phyloP scores from a whole-genome alignment of 2,888 invertebrate genomes.

The Apotomis turbidana region DNA sequence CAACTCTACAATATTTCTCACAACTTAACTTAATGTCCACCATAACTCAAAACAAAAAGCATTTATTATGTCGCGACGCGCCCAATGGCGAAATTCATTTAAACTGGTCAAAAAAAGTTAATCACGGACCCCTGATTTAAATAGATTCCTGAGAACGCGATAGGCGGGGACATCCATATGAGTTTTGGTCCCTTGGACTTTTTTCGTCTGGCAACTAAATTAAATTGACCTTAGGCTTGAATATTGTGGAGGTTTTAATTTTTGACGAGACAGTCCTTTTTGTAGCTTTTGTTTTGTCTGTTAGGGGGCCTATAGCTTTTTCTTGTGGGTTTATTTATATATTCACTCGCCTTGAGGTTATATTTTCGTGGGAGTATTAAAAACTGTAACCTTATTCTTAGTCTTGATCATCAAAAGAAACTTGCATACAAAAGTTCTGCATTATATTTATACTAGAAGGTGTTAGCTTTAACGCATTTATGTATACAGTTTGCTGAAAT shows the following conservation, averaged over 20 bases:
- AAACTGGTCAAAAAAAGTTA: slow-evolving; percentile 64
- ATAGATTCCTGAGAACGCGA: slow-evolving; percentile 64
- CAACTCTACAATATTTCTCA: slow-evolving; percentile 10
- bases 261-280: slow-evolving; percentile 33
- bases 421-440: too few relatives aligned
- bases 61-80: slow-evolving; percentile 40
- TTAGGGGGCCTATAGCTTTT: neutral
- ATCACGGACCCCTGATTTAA: slow-evolving; percentile 64
- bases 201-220: slow-evolving; percentile 77
- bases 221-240: slow-evolving; percentile 68
- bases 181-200: slow-evolving; percentile 57
- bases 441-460: too few relatives aligned
- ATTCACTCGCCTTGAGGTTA: neutral
- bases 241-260: slow-evolving; percentile 42
- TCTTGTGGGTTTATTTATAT: neutral
- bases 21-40: slow-evolving; percentile 30
- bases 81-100: slow-evolving; percentile 66
- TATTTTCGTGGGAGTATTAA: too few relatives aligned
- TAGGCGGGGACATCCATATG: slow-evolving; percentile 75
- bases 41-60: slow-evolving; percentile 39
- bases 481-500: too few relatives aligned
- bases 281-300: neutral
- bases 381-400: too few relatives aligned
- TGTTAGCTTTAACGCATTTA: too few relatives aligned
- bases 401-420: too few relatives aligned